Evolutionary conservation across 2,888 invertebrate genomes (phyloP).

Genomic region (Dolomedes plantarius): DNA sequence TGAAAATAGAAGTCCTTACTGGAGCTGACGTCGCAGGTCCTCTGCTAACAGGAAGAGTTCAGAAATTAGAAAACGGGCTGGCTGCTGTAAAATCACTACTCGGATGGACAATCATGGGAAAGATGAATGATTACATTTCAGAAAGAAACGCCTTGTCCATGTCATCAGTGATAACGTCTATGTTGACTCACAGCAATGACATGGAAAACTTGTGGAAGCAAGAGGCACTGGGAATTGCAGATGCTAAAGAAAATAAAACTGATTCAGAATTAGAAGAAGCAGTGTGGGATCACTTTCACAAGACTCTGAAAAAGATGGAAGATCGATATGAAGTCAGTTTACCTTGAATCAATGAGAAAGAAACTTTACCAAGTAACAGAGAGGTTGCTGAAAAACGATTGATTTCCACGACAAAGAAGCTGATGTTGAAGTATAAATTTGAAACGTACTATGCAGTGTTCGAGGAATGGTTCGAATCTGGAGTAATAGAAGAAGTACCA

Average conservation of each 20-base stretch:
- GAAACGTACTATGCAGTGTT: too few species aligned
- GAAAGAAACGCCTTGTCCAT: too few species aligned
- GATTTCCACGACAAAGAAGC: not conserved
- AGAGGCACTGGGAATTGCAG: not conserved
- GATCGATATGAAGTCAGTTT: not conserved
- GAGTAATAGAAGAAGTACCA: too few species aligned
- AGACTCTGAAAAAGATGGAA: not conserved
- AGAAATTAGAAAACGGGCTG: too few species aligned
- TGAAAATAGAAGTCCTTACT: not conserved
- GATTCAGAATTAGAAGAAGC: not conserved
- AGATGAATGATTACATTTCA: too few species aligned
- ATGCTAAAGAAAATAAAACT: not conserved
- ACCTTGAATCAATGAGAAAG: too few species aligned
- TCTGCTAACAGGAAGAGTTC: too few species aligned
- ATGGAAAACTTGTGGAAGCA: not conserved
- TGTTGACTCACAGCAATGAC: not conserved
- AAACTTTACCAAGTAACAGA: not conserved
- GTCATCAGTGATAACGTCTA: too few species aligned
- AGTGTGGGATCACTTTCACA: not conserved
- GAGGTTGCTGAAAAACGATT: not conserved
- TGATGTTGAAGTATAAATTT: not conserved
- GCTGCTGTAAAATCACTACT: too few species aligned
- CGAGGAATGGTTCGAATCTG: too few species aligned
- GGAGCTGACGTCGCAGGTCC: too few species aligned
- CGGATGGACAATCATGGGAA: too few species aligned